These are phyloP conservation scores for Poecilia latipinna DNA, from an alignment of 2,113 vertebrate genomes.

Conservation along the genomic window DNA sequence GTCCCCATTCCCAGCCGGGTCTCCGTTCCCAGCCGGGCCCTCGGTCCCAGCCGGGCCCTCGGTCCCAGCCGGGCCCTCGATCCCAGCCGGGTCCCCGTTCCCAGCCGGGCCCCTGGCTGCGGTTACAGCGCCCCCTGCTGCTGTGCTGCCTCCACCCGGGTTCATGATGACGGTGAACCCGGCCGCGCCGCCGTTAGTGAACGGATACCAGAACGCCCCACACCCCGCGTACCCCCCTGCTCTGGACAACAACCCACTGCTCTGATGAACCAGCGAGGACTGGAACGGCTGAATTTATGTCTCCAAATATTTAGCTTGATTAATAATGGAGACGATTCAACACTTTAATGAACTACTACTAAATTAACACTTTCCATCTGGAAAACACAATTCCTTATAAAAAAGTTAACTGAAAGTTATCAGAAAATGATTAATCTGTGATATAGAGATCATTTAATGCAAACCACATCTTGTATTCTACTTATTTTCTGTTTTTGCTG, in stretches of 20 bases:
- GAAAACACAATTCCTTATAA: background rate
- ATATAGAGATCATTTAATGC: background rate
- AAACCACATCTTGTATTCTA: background rate
- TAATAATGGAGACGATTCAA: background rate
- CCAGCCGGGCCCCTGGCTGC: conserved; percentile 19
- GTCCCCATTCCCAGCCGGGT: too few species aligned
- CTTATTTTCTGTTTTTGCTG: background rate
- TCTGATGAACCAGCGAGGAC: conserved; percentile 4
- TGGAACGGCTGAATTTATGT: background rate
- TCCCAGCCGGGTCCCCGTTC: too few species aligned
- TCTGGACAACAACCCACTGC: background rate
- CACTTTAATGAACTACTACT: background rate
- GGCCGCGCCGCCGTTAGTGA: background rate
- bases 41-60: too few species aligned
- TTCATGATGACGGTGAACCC: conserved; percentile 8
- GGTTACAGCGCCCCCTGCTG: conserved; percentile 6
- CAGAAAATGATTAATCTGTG: background rate
- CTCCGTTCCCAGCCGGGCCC: too few species aligned
- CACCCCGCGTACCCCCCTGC: background rate
- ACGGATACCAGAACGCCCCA: background rate
- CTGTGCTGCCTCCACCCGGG: background rate
- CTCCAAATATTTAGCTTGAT: background rate
- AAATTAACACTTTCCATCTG: background rate
- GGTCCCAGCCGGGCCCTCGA: too few species aligned
- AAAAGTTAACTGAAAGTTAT: background rate